Evolutionary conservation across 2,888 invertebrate genomes (phyloP), one percentile per base, ranked within the genome.

Genomic region (Choristoneura rosaceana): DNA sequence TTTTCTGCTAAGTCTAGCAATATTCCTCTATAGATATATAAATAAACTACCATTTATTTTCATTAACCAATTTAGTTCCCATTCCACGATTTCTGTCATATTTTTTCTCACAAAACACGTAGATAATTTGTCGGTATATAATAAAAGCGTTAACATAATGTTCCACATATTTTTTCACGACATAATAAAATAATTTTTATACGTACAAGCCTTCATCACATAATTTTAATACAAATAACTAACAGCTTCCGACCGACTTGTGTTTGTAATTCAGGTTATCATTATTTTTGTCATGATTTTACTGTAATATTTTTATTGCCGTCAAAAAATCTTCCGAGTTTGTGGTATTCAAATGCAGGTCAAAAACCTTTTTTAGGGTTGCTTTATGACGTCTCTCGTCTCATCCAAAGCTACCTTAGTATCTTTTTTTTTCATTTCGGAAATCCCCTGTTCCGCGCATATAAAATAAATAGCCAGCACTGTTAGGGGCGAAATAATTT

Each of bases 91-190:
- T 41, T 61, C 59, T 71, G 33, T 38, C 14, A 62, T 45, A 62
- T 55, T 33, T 61, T 14, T 10, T 66, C 52, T 17, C 38, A 33
- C 47, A 62, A 64, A 66, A n/a, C 71, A 71, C 25, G 17, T 17
- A 3, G 45, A 2, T 47, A 15, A 67, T 71, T 71, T 62, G 71
- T 71, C 14, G 8, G 61, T 61, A 25, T 43, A 45, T 34, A n/a
- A 71, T 71, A 67, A 71, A 71, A 67, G 55, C 45, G 45, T 67
- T 67, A 67, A 12, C 62, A 25, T 55, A 47, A 64, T 55, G 61
- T 12, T 41, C 71, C 71, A 71, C 47, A 71, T 62, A 17, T 9
- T 38, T 10, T 33, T 55, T 45, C 62, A 45, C 58, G 10, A 17
- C 34, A 58, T 12, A 71, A 43, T 45, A 62, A 52, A 45, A 66